phyloP scores from a whole-genome alignment of 2,113 vertebrate species.

The Tetrax tetrax region DNA sequence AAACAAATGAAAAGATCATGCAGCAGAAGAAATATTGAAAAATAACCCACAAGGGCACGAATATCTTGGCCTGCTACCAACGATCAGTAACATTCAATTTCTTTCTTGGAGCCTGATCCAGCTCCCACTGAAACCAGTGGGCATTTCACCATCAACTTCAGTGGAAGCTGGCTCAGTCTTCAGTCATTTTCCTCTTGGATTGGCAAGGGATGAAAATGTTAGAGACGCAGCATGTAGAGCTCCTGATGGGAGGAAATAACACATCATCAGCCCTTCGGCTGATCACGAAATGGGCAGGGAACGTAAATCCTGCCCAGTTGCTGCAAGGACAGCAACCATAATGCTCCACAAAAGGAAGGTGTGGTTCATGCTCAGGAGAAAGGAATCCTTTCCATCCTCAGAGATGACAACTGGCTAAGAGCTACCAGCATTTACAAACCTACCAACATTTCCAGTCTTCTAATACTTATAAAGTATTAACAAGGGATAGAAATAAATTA shows the following conservation, averaged over 20 bases:
- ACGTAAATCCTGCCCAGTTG: neutral
- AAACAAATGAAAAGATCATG: neutral
- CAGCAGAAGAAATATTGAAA: neutral
- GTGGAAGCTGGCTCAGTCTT: conserved; percentile 46
- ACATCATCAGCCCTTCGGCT: neutral
- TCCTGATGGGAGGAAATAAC: conserved; percentile 39
- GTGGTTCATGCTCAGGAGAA: neutral
- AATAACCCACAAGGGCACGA: neutral
- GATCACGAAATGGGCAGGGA: neutral
- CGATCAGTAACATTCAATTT: conserved; percentile 16
- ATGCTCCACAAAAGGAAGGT: neutral
- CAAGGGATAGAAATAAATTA: neutral
- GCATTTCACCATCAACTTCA: conserved; percentile 15
- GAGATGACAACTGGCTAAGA: neutral
- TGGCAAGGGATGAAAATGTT: conserved; percentile 39
- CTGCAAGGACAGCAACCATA: neutral
- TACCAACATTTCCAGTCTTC: neutral
- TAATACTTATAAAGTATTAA: neutral
- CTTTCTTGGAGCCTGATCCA: conserved; percentile 24
- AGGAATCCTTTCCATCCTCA: neutral
- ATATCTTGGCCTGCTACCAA: conserved; percentile 23
- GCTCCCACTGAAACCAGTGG: conserved; percentile 19
- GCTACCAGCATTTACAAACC: neutral
- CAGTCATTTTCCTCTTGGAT: conserved; percentile 49
- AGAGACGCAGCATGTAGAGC: neutral